Conservation (phyloP, 2,888 invertebrate genomes). For the Papilio protenor region DNA sequence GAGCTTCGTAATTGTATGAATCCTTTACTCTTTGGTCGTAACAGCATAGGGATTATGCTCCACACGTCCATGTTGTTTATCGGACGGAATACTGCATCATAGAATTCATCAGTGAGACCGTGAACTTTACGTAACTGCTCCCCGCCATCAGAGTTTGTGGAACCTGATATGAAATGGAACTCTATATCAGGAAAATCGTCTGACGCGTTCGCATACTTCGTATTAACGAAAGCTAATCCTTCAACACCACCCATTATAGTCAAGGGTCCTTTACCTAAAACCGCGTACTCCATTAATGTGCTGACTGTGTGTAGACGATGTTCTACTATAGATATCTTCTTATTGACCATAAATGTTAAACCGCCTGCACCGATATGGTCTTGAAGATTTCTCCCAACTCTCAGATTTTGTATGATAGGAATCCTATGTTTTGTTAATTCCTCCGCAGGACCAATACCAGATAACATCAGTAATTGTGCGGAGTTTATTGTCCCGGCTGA, state of each 20-base stretch:
- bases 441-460: constrained; percentile 92
- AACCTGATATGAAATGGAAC: constrained; percentile 94
- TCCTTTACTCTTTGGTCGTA: constrained; percentile 94
- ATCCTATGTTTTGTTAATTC: constrained; percentile 90
- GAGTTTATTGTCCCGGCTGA: constrained; percentile 97
- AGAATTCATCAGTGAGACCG: constrained; percentile 90
- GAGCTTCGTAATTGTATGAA: constrained; percentile 91
- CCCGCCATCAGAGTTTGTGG: constrained; percentile 94
- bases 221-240: constrained; percentile 94
- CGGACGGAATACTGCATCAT: constrained; percentile 89
- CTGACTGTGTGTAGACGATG: constrained; percentile 90
- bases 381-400: constrained; percentile 94
- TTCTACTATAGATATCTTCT: constrained; percentile 91
- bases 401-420: constrained; percentile 91
- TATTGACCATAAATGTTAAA: constrained; percentile 91
- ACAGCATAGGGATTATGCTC: constrained; percentile 92
- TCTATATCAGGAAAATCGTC: constrained; percentile 95
- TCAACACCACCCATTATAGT: constrained; percentile 96
- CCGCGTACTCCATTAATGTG: constrained; percentile 92
- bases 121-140: constrained; percentile 91
- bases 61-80: constrained; percentile 91
- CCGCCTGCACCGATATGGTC: constrained; percentile 95
- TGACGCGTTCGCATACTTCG: constrained; percentile 91
- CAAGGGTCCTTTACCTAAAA: constrained; percentile 92
- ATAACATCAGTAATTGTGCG: constrained; percentile 96